A percentile compares a stretch with the other conserved stretches of the same genome.
Conservation (phyloP, 1,140 invertebrate species). For the Pteromalus puparum region DNA sequence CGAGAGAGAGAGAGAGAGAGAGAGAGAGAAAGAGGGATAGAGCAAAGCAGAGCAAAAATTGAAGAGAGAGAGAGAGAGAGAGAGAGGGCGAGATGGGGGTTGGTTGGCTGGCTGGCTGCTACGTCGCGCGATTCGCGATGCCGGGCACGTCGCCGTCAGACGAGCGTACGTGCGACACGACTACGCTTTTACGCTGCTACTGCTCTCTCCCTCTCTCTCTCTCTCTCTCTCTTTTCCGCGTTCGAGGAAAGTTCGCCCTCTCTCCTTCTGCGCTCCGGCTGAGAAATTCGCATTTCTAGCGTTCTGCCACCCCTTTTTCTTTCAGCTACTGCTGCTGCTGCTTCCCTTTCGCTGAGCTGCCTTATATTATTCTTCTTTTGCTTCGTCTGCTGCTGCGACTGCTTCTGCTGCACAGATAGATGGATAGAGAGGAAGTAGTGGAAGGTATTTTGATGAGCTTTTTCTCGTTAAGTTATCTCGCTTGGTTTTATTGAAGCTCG, state of each 20-base stretch:
- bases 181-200: constrained; percentile 74
- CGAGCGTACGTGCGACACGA: constrained; percentile 75
- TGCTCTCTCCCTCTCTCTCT: constrained; percentile 56
- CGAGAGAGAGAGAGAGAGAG: neutral
- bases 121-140: constrained; percentile 57
- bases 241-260: constrained; percentile 34
- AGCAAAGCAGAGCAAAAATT: neutral
- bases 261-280: neutral
- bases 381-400: neutral
- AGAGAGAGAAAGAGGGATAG: constrained; percentile 3
- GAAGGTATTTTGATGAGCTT: constrained; percentile 1
- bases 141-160: constrained; percentile 73
- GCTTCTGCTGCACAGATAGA: neutral
- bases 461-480: neutral
- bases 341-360: neutral
- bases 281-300: constrained; percentile 39
- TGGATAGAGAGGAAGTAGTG: neutral
- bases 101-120: constrained; percentile 43
- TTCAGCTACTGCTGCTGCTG: neutral
- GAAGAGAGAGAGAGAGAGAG: constrained; percentile 3
- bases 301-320: constrained; percentile 18
- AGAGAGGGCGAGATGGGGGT: constrained; percentile 55
- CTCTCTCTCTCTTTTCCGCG: constrained; percentile 32
- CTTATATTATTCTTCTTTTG: neutral
- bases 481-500: neutral